These are phyloP conservation scores for Drosophila baimaii DNA, from an alignment of 1,140 invertebrate species.

Conservation along the genomic window DNA sequence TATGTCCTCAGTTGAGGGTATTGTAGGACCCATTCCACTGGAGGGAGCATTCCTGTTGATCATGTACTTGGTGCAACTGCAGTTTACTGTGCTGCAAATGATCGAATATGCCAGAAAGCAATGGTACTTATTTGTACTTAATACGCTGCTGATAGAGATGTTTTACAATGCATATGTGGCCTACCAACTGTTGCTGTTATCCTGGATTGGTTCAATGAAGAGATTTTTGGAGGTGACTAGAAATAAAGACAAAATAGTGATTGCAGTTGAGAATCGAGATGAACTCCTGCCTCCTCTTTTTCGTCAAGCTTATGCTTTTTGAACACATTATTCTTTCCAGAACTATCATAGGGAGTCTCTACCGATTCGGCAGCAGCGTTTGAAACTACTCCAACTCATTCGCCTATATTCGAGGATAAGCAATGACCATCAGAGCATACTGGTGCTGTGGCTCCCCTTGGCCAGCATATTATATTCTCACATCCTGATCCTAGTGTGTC, in stretches of 20 bases:
- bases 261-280: no score
- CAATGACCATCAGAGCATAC: constrained; percentile 1
- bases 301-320: no score
- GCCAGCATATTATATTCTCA: constrained; percentile 9
- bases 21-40: neutral
- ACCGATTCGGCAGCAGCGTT: neutral
- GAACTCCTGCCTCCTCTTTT: no score
- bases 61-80: neutral
- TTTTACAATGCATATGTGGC: constrained; percentile 10
- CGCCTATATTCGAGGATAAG: constrained; percentile 9
- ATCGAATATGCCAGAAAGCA: neutral
- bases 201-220: constrained; percentile 2
- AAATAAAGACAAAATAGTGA: no score
- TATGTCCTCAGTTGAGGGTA: neutral
- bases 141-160: constrained; percentile 10
- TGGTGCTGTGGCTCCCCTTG: constrained; percentile 13
- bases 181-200: constrained; percentile 18
- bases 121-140: neutral
- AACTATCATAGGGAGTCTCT: neutral
- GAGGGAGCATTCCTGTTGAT: neutral
- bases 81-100: neutral
- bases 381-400: neutral
- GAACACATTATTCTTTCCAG: no score
- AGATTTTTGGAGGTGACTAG: neutral
- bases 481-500: neutral